A percentile compares a stretch with the other conserved stretches of the same genome.
These are phyloP conservation scores for Sacculina carcini DNA, from an alignment of 2,888 invertebrate species.

Conservation along the genomic window DNA sequence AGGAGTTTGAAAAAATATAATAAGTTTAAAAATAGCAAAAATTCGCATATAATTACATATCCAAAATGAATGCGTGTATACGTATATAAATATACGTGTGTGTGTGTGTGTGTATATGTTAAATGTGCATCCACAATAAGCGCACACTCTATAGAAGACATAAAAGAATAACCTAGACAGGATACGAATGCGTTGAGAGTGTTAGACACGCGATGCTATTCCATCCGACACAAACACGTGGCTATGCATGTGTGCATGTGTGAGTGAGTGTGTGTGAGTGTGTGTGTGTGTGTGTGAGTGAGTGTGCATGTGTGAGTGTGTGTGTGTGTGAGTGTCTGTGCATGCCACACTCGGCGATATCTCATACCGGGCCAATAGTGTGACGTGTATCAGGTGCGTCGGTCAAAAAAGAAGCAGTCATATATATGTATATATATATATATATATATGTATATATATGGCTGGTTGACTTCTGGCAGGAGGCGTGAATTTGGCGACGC, in stretches of 20 bases:
- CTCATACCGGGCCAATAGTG: too few relatives aligned
- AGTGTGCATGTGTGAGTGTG: background rate
- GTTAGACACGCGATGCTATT: too few relatives aligned
- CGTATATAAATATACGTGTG: background rate
- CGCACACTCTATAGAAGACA: too few relatives aligned
- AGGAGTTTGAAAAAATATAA: too few relatives aligned
- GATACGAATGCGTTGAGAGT: too few relatives aligned
- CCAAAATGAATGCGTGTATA: background rate
- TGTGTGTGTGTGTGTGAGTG: background rate
- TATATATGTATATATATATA: conserved; percentile 4
- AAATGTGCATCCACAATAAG: background rate
- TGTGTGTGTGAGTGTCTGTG: background rate
- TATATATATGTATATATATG: background rate
- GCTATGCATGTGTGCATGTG: background rate
- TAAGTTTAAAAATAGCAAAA: too few relatives aligned
- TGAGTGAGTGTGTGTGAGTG: background rate
- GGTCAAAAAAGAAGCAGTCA: background rate
- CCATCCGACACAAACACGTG: too few relatives aligned
- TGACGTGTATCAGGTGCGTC: too few relatives aligned
- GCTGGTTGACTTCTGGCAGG: background rate
- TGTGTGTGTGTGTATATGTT: background rate
- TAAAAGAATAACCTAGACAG: too few relatives aligned
- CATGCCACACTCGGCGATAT: background rate
- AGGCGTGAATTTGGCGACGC: too few relatives aligned
- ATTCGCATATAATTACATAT: too few relatives aligned